phyloP scores from a whole-genome alignment of 2,888 invertebrate genomes.

The Melinaea menophilus region DNA sequence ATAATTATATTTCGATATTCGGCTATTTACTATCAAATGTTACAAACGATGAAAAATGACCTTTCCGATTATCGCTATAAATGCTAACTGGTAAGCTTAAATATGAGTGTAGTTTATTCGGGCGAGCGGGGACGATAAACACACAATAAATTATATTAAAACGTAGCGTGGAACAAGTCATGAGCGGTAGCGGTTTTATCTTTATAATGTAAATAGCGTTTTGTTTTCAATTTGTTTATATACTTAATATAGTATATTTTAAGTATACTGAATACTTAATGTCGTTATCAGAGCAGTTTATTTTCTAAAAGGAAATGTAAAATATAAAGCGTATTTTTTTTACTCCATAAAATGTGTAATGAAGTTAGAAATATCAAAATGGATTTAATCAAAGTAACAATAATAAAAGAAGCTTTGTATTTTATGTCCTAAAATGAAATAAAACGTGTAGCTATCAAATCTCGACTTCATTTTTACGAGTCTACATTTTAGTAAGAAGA shows the following conservation, averaged over 20 bases:
- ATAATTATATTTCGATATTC: constrained; percentile 10
- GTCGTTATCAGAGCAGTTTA: too few species aligned
- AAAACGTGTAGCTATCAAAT: constrained; percentile 8
- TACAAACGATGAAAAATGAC: constrained; percentile 39
- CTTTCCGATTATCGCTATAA: constrained; percentile 32
- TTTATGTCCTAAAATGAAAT: constrained; percentile 4
- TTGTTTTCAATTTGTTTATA: too few species aligned
- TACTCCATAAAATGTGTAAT: neutral
- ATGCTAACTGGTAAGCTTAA: constrained; percentile 38
- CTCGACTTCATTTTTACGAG: constrained; percentile 7
- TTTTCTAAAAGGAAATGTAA: too few species aligned
- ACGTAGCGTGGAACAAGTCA: constrained; percentile 9
- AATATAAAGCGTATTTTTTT: too few species aligned
- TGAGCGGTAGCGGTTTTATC: neutral
- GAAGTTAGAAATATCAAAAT: neutral
- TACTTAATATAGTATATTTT: too few species aligned
- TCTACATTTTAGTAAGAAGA: constrained; percentile 4
- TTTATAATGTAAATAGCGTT: neutral
- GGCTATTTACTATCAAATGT: constrained; percentile 23
- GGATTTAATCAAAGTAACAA: constrained; percentile 1
- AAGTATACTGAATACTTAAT: too few species aligned
- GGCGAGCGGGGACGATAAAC: constrained; percentile 39
- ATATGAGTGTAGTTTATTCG: constrained; percentile 37
- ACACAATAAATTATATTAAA: constrained; percentile 38
- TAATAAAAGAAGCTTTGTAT: neutral